These are phyloP conservation scores for Hirundo rustica DNA, from an alignment of 2,797 vertebrate species.

Conservation along the genomic window DNA sequence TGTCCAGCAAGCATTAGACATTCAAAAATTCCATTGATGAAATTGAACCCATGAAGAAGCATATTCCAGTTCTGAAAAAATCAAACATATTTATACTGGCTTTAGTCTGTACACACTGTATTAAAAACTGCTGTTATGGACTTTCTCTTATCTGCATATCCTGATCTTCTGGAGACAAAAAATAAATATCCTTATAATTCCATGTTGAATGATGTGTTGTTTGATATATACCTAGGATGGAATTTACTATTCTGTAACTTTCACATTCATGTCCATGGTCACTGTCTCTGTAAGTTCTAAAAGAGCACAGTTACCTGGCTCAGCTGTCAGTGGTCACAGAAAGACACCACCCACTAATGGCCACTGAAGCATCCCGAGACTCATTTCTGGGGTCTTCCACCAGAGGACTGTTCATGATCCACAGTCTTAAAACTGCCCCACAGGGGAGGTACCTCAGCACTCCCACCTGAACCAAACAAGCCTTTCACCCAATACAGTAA, in stretches of 20 bases:
- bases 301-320: neutral
- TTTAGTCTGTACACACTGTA: neutral
- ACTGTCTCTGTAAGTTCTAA: neutral
- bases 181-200: neutral
- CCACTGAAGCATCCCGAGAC: too few relatives aligned
- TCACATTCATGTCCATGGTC: neutral
- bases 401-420: neutral
- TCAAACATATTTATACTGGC: neutral
- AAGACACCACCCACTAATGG: too few relatives aligned
- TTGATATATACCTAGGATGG: neutral
- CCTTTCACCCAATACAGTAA: neutral
- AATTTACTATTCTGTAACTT: neutral
- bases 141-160: neutral
- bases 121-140: neutral
- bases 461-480: too few relatives aligned
- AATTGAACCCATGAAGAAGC: neutral
- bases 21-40: neutral
- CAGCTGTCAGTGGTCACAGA: neutral
- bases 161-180: neutral
- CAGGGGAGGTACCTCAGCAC: rapidly evolving
- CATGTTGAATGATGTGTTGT: neutral
- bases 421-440: neutral
- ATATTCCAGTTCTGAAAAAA: neutral
- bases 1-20: neutral
- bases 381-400: neutral